Conservation (phyloP, 2,797 vertebrate species). For the Ctenochaetus hawaiiensis region DNA sequence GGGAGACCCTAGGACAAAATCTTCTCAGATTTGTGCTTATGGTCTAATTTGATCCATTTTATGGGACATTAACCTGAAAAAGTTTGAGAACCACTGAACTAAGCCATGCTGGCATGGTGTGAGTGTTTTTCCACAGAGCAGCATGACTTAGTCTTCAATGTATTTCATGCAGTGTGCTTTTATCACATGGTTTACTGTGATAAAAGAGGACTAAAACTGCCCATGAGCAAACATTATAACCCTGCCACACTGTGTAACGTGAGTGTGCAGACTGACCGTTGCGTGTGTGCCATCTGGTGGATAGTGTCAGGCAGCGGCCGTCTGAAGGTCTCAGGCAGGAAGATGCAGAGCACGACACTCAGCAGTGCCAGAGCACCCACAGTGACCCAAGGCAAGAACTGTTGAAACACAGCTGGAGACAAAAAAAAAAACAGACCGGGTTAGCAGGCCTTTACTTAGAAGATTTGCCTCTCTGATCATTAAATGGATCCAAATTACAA, state of each 20-base stretch:
- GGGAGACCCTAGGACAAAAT: too few relatives aligned
- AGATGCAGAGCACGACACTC: constrained; percentile 41
- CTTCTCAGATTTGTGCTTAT: too few relatives aligned
- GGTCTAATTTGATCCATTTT: too few relatives aligned
- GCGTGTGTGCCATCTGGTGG: constrained; percentile 50
- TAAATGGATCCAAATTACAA: neutral
- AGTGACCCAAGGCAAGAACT: constrained; percentile 64
- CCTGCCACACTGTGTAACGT: neutral
- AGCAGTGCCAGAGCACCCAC: constrained; percentile 56
- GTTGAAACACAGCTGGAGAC: constrained; percentile 47
- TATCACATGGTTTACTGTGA: neutral
- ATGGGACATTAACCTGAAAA: too few relatives aligned
- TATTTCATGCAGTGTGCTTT: too few relatives aligned
- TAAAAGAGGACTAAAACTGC: neutral
- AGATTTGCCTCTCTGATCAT: neutral
- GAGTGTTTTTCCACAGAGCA: too few relatives aligned
- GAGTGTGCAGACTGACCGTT: constrained; percentile 45
- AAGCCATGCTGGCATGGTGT: too few relatives aligned
- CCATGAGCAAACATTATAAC: neutral
- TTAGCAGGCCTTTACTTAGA: neutral
- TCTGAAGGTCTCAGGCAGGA: constrained; percentile 71
- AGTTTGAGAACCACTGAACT: too few relatives aligned
- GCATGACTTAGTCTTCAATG: too few relatives aligned
- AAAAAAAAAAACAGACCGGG: constrained; percentile 7
- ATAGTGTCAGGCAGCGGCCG: constrained; percentile 67